These are phyloP conservation scores for Anolis carolinensis DNA, from an alignment of 2,113 vertebrate species.

Conservation along the genomic window DNA sequence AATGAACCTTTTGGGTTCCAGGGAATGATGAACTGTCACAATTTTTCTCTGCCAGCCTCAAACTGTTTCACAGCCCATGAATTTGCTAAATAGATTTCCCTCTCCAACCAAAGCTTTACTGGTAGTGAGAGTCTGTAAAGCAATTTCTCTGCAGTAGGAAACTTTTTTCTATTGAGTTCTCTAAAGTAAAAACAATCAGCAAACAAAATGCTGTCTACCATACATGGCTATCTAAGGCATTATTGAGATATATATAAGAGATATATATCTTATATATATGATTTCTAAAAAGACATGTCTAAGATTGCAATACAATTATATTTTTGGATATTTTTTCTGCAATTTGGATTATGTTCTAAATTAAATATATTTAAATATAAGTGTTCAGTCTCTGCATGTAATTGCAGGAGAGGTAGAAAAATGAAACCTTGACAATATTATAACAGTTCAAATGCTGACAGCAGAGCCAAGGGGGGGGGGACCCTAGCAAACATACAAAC, in stretches of 20 bases:
- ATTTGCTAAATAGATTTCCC: background rate
- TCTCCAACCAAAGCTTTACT: background rate
- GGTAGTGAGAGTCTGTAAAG: background rate
- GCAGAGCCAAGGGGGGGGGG: no score
- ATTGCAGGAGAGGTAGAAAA: background rate
- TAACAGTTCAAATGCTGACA: background rate
- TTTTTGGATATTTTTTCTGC: background rate
- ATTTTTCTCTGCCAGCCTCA: conserved; percentile 5
- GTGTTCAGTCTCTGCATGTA: background rate
- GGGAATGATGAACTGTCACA: conserved; percentile 20
- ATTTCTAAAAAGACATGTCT: background rate
- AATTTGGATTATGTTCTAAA: background rate
- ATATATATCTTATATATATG: no score
- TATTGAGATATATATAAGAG: no score
- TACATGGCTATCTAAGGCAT: background rate
- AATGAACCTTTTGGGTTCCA: background rate
- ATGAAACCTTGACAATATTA: background rate
- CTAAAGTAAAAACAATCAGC: background rate
- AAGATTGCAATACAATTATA: background rate
- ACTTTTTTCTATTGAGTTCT: background rate
- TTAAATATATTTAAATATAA: background rate
- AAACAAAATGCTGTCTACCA: background rate
- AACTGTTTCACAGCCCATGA: conserved; percentile 17
- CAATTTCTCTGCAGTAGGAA: background rate
- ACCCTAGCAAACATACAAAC: no score